Base-by-base conservation (phyloP, 2,797 vertebrate genomes). In the Girardinus metallicus region DNA sequence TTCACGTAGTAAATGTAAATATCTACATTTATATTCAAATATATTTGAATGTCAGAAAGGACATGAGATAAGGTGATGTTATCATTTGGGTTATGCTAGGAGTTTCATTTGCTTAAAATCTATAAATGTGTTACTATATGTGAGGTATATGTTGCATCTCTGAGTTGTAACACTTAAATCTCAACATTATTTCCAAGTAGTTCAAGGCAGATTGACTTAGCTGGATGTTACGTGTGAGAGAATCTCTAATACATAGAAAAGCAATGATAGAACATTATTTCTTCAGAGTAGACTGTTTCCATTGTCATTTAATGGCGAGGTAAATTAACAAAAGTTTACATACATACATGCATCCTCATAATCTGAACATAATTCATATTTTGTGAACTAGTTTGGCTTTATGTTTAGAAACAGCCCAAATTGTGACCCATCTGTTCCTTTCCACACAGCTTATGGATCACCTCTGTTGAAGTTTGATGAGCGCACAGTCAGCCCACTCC, bases 401-500 rank as follows among this genome's bases (percentile, higher is more conserved):
- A 71, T 71, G 26, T 71, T 71, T 44, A 15, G 26, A 41, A 43
- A 13, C 39, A 43, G 41, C 23, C 11, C 23, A 0, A 10, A 43
- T 26, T 71, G 12, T 71, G 68, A 75, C 68, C 41, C 31, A 72
- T 26, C 18, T 44, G 11, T 73, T 71, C 41, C 78, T 71, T 0
- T 0, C 0, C 8, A 76, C 91, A 93, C 91, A 94, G 94, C 89
- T 73, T 94, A 96, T 6, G 94, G 94, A 49, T 94, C 90, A 0
- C 89, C 95, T 76, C 55, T 91, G 26, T 82, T 99, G 39, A 94
- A 91, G 73, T 95, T 99, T 0, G 92, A 99, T 1, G 95, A 97
- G 88, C 96, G 95, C 77, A 98, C 97, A 0, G 80, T 97, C 80
- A 97, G 97, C 92, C 96, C 97, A 12, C 95, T 97, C 80, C 94